A percentile compares a stretch with the other conserved stretches of the same genome.
Evolutionary conservation across 2,113 vertebrate genomes (phyloP).

Genomic region (Myiagra hebetior): DNA sequence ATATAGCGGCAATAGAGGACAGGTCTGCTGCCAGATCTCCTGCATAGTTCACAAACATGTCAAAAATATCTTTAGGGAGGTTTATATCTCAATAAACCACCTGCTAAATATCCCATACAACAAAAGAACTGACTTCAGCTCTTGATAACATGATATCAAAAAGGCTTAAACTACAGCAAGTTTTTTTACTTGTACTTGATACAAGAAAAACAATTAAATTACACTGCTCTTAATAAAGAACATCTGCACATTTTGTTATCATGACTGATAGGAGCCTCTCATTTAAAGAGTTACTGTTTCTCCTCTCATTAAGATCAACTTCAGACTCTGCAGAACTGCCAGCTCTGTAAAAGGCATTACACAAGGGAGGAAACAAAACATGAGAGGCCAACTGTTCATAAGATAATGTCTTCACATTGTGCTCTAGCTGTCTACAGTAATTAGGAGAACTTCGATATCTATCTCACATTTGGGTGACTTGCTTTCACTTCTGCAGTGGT

Average conservation of each 20-base stretch:
- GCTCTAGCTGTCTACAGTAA: not conserved
- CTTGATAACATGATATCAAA: not conserved
- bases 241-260: constrained; percentile 16
- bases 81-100: not conserved
- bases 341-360: not conserved
- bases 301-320: constrained; percentile 41
- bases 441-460: not conserved
- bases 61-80: not conserved
- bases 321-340: not conserved
- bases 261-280: not conserved
- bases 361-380: constrained; percentile 1
- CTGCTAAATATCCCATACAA: not conserved
- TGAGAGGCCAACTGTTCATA: constrained; percentile 9
- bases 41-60: not conserved
- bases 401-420: not conserved
- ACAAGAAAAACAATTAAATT: not conserved
- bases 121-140: not conserved
- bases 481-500: not conserved
- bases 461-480: not conserved
- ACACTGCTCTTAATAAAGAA: not conserved
- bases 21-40: not conserved
- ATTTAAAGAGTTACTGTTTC: not conserved
- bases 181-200: not conserved
- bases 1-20: not conserved
- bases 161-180: not conserved